Base-by-base conservation (phyloP, 2,797 vertebrate genomes). In the Labroides dimidiatus region DNA sequence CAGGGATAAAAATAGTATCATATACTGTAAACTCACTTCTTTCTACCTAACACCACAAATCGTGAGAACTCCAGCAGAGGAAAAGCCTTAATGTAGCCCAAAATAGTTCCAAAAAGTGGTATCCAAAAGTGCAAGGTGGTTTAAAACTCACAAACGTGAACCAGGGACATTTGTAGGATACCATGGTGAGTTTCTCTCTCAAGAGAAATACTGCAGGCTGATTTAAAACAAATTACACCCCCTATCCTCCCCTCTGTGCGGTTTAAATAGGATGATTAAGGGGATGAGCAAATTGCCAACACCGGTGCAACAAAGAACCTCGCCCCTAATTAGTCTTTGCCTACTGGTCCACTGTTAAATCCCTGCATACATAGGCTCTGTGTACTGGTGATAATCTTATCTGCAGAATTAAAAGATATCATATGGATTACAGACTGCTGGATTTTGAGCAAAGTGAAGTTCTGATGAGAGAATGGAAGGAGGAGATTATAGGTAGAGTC, bases 271-370 rank as follows among this genome's bases (percentile, higher is more conserved):
- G 84, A 89, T 87, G 85, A 92, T 90, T 88, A 90, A 84, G 86
- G 82, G 82, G 87, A 84, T 85, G 89, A 90, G 88, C 81, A 93
- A 90, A 89, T 90, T 91, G 85, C 86, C 84, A 88, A 90, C 87
- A 92, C 85, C 78, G 69, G 86, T 81, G 83, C 84, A 94, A 92
- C 91, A 92, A 93, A 93, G 90, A 91, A 89, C 91, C 90, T 93
- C 90, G 86, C 91, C 92, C 90, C 80, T 89, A 90, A 92, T 93
- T 87, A 93, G 84, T 86, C 75, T 86, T 83, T 89, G 73, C 83
- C 81, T 77, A 61, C 77, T 80, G 72, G 64, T 71, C 59, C 69
- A 58, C 74, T 65, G 81, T 52, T 62, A 83, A 89, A 87, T 78
- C 81, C 69, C 47, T 53, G 63, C 56, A 58, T 78, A 27, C 37